A percentile compares a stretch with the other conserved stretches of the same genome.
phyloP scores from a whole-genome alignment of 2,797 vertebrate genomes.

The Enteromius argenteus region DNA sequence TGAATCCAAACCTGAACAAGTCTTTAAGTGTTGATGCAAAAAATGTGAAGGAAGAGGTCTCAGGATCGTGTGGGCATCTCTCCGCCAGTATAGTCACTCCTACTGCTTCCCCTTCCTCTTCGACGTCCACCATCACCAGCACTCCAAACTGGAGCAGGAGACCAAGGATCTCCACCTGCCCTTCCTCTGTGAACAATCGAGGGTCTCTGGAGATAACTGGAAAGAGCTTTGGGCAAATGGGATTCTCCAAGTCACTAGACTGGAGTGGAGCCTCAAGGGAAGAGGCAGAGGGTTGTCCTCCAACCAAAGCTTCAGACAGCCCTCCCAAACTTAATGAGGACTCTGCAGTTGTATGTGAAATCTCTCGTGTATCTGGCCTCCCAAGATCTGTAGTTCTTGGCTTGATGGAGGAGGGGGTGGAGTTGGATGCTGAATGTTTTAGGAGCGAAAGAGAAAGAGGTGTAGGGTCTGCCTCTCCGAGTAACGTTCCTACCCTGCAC shows the following conservation, averaged over 20 bases:
- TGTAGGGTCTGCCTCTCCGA: slow-evolving; percentile 63
- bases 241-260: slow-evolving; percentile 80
- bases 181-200: slow-evolving; percentile 78
- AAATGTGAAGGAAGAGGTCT: slow-evolving; percentile 61
- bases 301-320: slow-evolving; percentile 68
- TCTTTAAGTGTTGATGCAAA: slow-evolving; percentile 63
- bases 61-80: slow-evolving; percentile 65
- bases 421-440: slow-evolving; percentile 82
- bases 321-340: slow-evolving; percentile 76
- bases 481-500: slow-evolving; percentile 45
- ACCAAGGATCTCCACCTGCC: slow-evolving; percentile 85
- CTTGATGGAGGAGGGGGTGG: slow-evolving; percentile 84
- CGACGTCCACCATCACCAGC: slow-evolving; percentile 70
- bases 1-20: slow-evolving; percentile 75
- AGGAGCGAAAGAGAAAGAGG: slow-evolving; percentile 69
- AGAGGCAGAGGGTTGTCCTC: slow-evolving; percentile 69
- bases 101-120: slow-evolving; percentile 68
- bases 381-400: slow-evolving; percentile 79
- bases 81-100: slow-evolving; percentile 63
- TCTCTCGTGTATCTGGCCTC: slow-evolving; percentile 81
- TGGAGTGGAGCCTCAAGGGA: slow-evolving; percentile 71
- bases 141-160: slow-evolving; percentile 77
- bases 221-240: slow-evolving; percentile 70
- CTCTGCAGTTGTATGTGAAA: slow-evolving; percentile 79
- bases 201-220: slow-evolving; percentile 81